These are phyloP conservation scores for Fragum sueziense DNA, from an alignment of 2,888 invertebrate species.

Conservation along the genomic window DNA sequence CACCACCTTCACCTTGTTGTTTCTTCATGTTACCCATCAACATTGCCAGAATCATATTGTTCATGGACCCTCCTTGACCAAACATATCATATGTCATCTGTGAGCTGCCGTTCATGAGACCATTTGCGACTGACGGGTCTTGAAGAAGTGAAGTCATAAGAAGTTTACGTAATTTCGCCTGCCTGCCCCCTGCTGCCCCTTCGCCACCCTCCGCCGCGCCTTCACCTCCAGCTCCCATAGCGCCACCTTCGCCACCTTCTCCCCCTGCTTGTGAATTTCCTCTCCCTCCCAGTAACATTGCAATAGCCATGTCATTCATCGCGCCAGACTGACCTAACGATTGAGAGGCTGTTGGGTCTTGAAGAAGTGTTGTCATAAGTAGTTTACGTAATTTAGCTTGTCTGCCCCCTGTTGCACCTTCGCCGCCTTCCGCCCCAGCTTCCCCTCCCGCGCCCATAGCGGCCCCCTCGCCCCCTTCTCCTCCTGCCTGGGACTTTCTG, in stretches of 20 bases:
- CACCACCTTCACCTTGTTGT: neutral
- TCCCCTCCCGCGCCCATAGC: constrained; percentile 2
- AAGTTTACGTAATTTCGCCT: neutral
- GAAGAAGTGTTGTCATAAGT: neutral
- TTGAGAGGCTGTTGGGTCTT: no score
- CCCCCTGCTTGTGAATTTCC: neutral
- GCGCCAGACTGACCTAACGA: no score
- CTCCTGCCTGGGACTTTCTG: neutral
- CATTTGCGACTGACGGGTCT: no score
- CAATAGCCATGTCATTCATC: no score
- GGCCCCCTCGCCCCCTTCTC: neutral
- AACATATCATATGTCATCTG: no score
- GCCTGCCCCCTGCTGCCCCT: neutral
- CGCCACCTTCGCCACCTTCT: neutral
- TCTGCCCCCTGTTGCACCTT: neutral
- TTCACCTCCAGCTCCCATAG: no score
- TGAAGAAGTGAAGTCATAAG: neutral
- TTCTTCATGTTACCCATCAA: no score
- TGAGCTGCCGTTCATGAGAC: no score
- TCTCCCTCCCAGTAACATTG: no score
- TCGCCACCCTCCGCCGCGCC: constrained; percentile 3
- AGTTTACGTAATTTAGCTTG: neutral
- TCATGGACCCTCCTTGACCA: no score
- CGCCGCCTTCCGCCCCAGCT: neutral
- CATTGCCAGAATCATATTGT: no score